Base-by-base conservation (phyloP, 2,797 vertebrate genomes). In the Pogonophryne albipinna region DNA sequence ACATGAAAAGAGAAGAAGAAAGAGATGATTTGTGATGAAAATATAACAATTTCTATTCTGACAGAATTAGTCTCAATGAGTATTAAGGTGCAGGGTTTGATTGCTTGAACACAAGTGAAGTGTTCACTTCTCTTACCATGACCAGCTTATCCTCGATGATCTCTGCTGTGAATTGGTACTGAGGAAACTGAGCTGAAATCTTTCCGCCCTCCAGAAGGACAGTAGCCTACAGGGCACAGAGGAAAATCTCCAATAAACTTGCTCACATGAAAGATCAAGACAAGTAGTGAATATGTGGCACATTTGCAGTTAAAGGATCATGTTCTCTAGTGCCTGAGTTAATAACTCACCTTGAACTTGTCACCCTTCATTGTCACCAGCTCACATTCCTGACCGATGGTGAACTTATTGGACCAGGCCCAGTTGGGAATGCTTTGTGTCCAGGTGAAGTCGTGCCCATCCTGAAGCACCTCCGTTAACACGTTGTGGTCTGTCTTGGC, bases 371-470 rank as follows among this genome's bases (percentile, higher is more conserved):
- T 90, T 15, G 96, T 96, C 58, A 86, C 79, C 90, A 99, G 93
- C 50, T 99, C 96, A 16, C 95, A 93, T 64, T 99, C 97, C 75
- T 96, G 87, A 58, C 94, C 96, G 0, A 96, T 71, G 1, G 91
- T 95, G 90, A 98, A 99, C 1, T 46, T 91, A 75, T 97, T 97
- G 76, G 84, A 93, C 23, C 95, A 95, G 78, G 77, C 92, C 82
- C 94, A 95, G 15, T 92, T 91, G 0, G 97, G 95, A 71, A 94
- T 95, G 49, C 80, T 92, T 81, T 97, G 96, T 0, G 94, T 94
- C 96, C 97, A 99, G 23, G 86, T 95, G 90, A 98, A 98, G 66
- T 95, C 74, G 13, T 96, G 88, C 5, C 96, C 97, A 0, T 97
- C 93, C 89, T 98, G 97, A 17, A 93, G 57, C 68, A 99, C 95